phyloP scores from a whole-genome alignment of 1,140 invertebrate genomes.

The Nylanderia fulva region DNA sequence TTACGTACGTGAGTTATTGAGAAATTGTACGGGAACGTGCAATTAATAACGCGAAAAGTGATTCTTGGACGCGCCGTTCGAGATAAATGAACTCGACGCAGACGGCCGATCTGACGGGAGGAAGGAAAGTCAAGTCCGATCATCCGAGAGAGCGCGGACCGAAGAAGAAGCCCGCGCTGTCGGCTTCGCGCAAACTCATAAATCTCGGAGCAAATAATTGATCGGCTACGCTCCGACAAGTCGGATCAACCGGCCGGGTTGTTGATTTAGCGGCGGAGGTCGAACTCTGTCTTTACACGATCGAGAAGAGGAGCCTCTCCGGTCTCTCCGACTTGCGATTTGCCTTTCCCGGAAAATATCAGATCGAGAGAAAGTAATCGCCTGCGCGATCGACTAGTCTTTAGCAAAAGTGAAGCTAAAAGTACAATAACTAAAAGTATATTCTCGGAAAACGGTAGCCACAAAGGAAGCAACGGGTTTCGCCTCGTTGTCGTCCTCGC shows the following conservation, averaged over 20 bases:
- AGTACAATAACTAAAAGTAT: slow-evolving; percentile 61
- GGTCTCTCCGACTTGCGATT: slow-evolving; percentile 6
- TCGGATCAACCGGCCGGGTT: slow-evolving; percentile 77
- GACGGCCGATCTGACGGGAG: slow-evolving; percentile 36
- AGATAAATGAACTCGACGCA: slow-evolving; percentile 76
- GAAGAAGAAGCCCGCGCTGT: slow-evolving; percentile 71
- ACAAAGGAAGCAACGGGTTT: slow-evolving; percentile 73
- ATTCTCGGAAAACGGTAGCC: slow-evolving; percentile 75
- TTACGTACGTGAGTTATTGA: slow-evolving; percentile 83
- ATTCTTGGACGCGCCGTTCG: slow-evolving; percentile 75
- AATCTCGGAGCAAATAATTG: slow-evolving; percentile 85
- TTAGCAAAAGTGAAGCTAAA: slow-evolving; percentile 29
- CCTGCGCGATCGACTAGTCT: too few relatives aligned
- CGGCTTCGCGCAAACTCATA: slow-evolving; percentile 82
- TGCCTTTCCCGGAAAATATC: slow-evolving; percentile 13
- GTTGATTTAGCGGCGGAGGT: slow-evolving; percentile 81
- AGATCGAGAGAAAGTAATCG: slow-evolving; percentile 3
- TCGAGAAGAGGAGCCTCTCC: slow-evolving; percentile 52
- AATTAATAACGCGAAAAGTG: slow-evolving; percentile 84
- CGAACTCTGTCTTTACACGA: slow-evolving; percentile 59
- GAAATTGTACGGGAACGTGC: slow-evolving; percentile 79
- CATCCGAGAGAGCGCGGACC: neutral
- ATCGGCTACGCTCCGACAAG: slow-evolving; percentile 75
- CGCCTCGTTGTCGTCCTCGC: slow-evolving; percentile 60
- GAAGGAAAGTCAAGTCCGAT: slow-evolving; percentile 57